These are phyloP conservation scores for Cliona cf. orientalis DNA, from an alignment of 37 sponge, comb jelly and placozoan species.

Conservation along the genomic window DNA sequence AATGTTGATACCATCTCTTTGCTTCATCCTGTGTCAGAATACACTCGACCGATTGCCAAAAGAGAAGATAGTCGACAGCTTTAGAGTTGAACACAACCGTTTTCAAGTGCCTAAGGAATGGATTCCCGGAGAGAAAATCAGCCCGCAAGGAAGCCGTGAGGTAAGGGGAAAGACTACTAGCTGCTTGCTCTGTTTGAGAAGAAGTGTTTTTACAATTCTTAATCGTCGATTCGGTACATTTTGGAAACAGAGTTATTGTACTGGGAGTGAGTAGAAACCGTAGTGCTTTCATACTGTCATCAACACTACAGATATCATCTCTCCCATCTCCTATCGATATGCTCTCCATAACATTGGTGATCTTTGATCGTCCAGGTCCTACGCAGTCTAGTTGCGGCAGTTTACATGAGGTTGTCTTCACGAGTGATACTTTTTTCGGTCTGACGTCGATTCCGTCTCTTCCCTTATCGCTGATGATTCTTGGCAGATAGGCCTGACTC, in stretches of 20 bases:
- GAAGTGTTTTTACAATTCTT: not conserved
- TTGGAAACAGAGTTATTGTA: constrained; percentile 27
- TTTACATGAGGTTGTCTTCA: not conserved
- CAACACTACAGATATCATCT: not conserved
- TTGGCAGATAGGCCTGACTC: not conserved
- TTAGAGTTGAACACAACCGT: not conserved
- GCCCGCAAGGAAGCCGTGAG: constrained; percentile 60
- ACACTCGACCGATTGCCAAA: constrained; percentile 70
- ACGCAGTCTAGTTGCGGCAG: not conserved
- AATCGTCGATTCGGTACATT: not conserved
- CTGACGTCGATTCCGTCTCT: not conserved
- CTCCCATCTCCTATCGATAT: not conserved
- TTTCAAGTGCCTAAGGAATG: constrained; percentile 46
- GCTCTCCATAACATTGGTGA: too few species aligned
- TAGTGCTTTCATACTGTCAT: not conserved
- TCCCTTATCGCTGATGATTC: not conserved
- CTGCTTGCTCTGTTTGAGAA: not conserved
- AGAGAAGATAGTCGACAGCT: constrained; percentile 48
- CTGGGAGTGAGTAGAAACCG: constrained; percentile 42
- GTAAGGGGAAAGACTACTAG: constrained; percentile 9
- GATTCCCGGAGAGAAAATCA: constrained; percentile 56
- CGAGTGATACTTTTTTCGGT: not conserved
- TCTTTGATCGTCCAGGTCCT: too few species aligned
- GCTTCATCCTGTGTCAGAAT: constrained; percentile 66
- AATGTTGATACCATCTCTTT: constrained; percentile 23